phyloP scores from a whole-genome alignment of 2,888 invertebrate genomes.

The Mimachlamys varia region DNA sequence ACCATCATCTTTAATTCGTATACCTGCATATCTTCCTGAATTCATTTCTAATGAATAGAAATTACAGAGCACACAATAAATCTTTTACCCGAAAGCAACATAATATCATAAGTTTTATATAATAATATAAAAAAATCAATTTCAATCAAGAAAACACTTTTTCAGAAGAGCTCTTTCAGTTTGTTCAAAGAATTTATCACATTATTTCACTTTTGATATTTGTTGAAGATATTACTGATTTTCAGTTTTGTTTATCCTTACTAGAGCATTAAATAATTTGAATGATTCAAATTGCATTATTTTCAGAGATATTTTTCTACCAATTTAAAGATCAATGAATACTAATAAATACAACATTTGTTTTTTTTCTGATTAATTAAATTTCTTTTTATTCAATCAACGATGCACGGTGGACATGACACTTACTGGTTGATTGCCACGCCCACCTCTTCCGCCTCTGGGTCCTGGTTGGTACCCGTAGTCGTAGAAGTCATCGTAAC shows the following conservation, averaged over 20 bases:
- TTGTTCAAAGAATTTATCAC: no score
- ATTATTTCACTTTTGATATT: no score
- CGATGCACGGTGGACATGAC: constrained; percentile 29
- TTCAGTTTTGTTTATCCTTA: no score
- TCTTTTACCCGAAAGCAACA: not conserved
- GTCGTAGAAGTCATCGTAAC: constrained; percentile 92
- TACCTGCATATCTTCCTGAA: not conserved
- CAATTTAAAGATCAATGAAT: no score
- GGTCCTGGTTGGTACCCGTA: constrained; percentile 48
- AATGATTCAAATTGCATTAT: no score
- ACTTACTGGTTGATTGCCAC: constrained; percentile 74
- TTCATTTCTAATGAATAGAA: not conserved
- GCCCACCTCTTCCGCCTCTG: constrained; percentile 69
- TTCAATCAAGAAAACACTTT: no score
- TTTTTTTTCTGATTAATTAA: no score
- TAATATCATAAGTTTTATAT: not conserved
- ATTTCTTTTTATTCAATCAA: not conserved
- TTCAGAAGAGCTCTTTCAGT: no score
- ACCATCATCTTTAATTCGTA: not conserved
- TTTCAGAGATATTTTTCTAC: no score
- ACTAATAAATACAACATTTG: no score
- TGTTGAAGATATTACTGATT: no score
- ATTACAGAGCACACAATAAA: not conserved
- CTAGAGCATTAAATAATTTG: no score
- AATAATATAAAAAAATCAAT: not conserved